Percentiles rank a stretch among this genome's conserved stretches.
Conservation (phyloP, 2,888 invertebrate species). For the Agrilus mali region DNA sequence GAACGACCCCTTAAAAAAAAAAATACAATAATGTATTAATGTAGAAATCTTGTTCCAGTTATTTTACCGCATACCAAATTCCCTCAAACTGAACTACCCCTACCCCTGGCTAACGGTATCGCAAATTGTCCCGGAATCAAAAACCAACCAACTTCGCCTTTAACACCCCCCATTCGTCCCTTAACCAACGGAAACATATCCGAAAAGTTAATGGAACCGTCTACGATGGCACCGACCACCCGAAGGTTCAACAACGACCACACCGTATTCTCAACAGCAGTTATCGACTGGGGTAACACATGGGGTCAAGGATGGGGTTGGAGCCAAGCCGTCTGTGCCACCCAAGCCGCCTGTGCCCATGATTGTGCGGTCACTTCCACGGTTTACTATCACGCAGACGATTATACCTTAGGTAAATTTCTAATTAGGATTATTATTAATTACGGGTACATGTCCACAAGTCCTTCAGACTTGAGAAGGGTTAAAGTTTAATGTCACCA, state of each 20-base stretch:
- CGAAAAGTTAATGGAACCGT: neutral
- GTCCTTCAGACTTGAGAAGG: too few species aligned
- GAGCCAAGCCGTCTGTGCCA: slow-evolving; percentile 47
- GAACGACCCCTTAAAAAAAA: too few species aligned
- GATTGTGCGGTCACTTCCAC: slow-evolving; percentile 50
- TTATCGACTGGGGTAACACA: slow-evolving; percentile 49
- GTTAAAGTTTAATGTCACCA: too few species aligned
- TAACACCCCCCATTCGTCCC: too few species aligned
- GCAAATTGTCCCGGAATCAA: too few species aligned
- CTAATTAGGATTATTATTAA: neutral
- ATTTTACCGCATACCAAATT: too few species aligned
- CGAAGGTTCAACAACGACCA: slow-evolving; percentile 24
- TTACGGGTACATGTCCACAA: neutral
- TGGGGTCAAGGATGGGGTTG: slow-evolving; percentile 72
- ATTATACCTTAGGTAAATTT: slow-evolving; percentile 27
- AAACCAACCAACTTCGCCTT: too few species aligned
- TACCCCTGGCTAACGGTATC: too few species aligned
- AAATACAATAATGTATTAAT: too few species aligned
- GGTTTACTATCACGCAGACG: slow-evolving; percentile 36
- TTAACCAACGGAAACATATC: too few species aligned
- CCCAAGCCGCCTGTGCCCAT: slow-evolving; percentile 46
- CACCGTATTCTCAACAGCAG: slow-evolving; percentile 29
- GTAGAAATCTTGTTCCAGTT: too few species aligned
- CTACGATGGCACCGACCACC: slow-evolving; percentile 2
- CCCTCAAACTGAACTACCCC: too few species aligned